Evolutionary conservation across 2,888 invertebrate species (phyloP).

Genomic region (Phaedon cochleariae): DNA sequence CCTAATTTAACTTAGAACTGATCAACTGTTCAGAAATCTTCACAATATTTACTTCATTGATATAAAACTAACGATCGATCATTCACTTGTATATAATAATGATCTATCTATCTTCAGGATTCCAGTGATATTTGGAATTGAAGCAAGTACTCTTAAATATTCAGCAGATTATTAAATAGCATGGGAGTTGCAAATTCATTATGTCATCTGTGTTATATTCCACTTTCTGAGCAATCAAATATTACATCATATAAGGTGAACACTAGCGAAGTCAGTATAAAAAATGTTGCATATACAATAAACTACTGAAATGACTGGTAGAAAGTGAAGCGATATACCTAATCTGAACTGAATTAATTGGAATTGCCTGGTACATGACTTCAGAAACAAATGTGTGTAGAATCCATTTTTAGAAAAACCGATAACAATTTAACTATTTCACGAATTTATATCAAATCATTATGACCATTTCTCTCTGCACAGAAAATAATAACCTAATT

Average conservation of each 20-base stretch:
- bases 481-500: too few species aligned
- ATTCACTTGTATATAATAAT: too few species aligned
- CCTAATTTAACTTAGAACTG: too few species aligned
- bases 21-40: too few species aligned
- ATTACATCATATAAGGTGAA: conserved; percentile 3
- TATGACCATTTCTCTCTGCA: too few species aligned
- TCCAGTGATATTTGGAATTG: neutral
- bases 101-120: too few species aligned
- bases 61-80: too few species aligned
- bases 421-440: neutral
- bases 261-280: conserved; percentile 3
- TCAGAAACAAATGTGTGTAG: neutral
- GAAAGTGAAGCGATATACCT: neutral
- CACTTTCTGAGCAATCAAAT: neutral
- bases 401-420: neutral
- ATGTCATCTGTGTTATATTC: conserved; percentile 4
- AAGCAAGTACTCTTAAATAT: neutral
- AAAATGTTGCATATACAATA: conserved; percentile 8
- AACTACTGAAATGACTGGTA: conserved; percentile 1
- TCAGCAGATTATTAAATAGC: neutral
- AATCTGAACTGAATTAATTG: neutral
- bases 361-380: neutral
- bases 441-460: too few species aligned
- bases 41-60: too few species aligned
- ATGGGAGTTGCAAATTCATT: neutral